Evolutionary conservation across 2,113 vertebrate species (phyloP).

Genomic region (Mus spicilegus): DNA sequence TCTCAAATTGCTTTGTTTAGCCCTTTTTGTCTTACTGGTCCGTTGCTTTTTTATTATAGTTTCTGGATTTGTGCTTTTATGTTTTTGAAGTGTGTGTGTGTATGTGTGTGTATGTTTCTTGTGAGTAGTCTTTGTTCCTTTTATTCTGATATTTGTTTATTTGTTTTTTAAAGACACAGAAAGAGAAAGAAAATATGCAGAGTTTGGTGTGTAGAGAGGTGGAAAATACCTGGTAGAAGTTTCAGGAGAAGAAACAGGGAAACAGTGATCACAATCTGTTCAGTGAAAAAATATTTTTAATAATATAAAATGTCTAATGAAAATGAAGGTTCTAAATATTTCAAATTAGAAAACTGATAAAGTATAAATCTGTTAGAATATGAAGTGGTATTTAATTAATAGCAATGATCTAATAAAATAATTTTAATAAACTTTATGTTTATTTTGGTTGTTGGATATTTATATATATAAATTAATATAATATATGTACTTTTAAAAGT

Average conservation of each 20-base stretch:
- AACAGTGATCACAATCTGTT: neutral
- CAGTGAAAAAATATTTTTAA: neutral
- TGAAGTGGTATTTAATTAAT: conserved; percentile 50
- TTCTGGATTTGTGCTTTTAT: neutral
- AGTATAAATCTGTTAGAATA: conserved; percentile 29
- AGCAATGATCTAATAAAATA: neutral
- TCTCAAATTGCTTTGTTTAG: neutral
- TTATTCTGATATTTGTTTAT: neutral
- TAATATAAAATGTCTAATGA: neutral
- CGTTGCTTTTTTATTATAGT: neutral
- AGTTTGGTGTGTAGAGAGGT: neutral
- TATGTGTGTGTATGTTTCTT: neutral
- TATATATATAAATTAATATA: conserved; percentile 12
- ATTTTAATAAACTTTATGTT: conserved; percentile 48
- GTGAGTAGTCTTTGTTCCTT: neutral
- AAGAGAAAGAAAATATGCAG: neutral
- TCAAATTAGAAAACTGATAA: neutral
- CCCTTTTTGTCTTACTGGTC: neutral
- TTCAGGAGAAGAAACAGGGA: neutral
- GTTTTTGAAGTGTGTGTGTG: neutral
- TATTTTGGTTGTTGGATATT: conserved; percentile 43
- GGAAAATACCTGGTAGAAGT: neutral
- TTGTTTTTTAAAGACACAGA: neutral
- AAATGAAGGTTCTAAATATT: neutral
- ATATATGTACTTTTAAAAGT: conserved; percentile 37